These are phyloP conservation scores for Oreochromis spilurus DNA, from an alignment of 2,113 vertebrate species.

Conservation along the genomic window DNA sequence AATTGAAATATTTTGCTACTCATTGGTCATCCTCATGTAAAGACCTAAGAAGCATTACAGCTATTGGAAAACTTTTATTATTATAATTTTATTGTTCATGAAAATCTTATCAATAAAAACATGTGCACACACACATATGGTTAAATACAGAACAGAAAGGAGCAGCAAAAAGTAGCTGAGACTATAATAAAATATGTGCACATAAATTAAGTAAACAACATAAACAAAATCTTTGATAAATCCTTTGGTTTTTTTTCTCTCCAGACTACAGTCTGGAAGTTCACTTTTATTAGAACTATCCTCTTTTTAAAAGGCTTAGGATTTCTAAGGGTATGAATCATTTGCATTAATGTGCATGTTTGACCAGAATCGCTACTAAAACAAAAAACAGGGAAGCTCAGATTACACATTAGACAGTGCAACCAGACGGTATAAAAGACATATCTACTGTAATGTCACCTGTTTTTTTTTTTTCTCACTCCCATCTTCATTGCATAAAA, in stretches of 20 bases:
- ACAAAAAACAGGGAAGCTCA: background rate
- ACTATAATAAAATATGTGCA: background rate
- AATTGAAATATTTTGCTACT: background rate
- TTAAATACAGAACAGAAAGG: background rate
- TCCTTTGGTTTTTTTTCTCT: fast-evolving
- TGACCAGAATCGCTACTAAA: background rate
- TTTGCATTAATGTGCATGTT: background rate
- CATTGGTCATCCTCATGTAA: background rate
- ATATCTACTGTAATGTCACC: background rate
- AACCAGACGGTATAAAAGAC: background rate
- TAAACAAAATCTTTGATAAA: background rate
- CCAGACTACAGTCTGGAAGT: background rate
- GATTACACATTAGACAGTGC: background rate
- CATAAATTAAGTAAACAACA: background rate
- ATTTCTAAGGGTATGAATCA: background rate
- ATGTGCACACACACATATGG: background rate
- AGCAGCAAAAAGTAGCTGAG: background rate
- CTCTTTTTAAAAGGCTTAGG: background rate
- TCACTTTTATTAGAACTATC: background rate
- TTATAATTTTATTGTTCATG: background rate
- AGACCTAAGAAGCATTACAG: background rate
- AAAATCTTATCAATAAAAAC: background rate
- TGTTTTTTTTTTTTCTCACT: background rate
- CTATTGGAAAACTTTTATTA: background rate
- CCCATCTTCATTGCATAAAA: background rate